Base-by-base conservation (phyloP, 1,140 invertebrate species). In the Drosophila carrolli region DNA sequence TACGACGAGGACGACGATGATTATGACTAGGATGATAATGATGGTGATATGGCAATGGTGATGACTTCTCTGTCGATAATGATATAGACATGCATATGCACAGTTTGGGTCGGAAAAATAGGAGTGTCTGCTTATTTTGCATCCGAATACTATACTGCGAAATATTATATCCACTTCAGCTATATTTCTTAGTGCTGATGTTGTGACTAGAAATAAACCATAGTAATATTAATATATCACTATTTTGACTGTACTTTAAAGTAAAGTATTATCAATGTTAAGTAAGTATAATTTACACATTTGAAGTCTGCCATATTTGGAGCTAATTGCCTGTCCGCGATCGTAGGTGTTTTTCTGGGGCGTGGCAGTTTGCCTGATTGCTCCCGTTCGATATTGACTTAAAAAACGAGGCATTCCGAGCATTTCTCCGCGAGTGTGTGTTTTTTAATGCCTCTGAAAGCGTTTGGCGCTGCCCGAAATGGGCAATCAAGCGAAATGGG, bases 401-500 rank as follows among this genome's bases (percentile, higher is more conserved):
- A 35, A 63, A 78, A 63, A 75, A 59, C 6, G 35, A 41, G n/a
- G 19, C 27, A 35, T 50, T 48, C 23, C 3, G 46, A 27, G 46
- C 6, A 27, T 48, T 48, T 29, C 44, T 8, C 51, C 11, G n/a
- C 2, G 38, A 27, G 41, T 66, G 27, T 75, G 62, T 16, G 53
- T 59, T 76, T 84, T 72, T 83, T 79, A 84, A 84, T 76, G 81
- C 59, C 61, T 62, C 50, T 27, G 43, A 62, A 62, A 62, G 29
- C 58, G 46, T 56, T 70, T 67, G 74, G 68, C 65, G 60, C 57
- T 60, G 68, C 78, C 75, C 79, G 71, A 86, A 86, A 82, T 88
- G 83, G 75, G 82, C 83, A 86, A 86, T 86, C 83, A 86, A 88
- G 61, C 78, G 75, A 86, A 82, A 86, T 70, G 83, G 44, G 27